A percentile compares a stretch with the other conserved stretches of the same genome.
phyloP scores from a whole-genome alignment of 1,140 invertebrate genomes.

The Achroia grisella region DNA sequence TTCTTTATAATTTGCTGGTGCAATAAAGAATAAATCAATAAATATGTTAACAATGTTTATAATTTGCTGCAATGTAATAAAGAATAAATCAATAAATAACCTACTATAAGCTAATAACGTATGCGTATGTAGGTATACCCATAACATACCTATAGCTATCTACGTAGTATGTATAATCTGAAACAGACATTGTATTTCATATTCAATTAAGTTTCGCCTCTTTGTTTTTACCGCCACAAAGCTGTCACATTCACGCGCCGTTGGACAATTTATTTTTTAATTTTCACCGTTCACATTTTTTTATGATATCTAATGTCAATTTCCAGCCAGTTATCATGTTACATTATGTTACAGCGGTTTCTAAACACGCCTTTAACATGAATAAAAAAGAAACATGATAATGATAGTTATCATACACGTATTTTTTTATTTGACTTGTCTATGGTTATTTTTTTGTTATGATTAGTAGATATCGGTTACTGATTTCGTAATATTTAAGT shows the following conservation, averaged over 20 bases:
- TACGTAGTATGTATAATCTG: too few species aligned
- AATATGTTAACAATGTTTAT: too few species aligned
- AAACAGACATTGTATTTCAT: neutral
- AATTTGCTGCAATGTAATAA: too few species aligned
- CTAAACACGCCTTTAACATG: slow-evolving; percentile 14
- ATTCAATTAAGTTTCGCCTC: slow-evolving; percentile 1
- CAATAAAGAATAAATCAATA: too few species aligned
- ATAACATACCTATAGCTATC: too few species aligned
- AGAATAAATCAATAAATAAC: too few species aligned
- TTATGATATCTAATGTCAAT: slow-evolving; percentile 36
- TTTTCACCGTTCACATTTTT: slow-evolving; percentile 25
- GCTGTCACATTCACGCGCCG: slow-evolving; percentile 51
- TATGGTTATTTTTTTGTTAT: slow-evolving; percentile 6
- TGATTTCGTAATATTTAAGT: neutral
- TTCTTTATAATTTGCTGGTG: too few species aligned
- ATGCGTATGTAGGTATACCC: too few species aligned
- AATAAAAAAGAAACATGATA: slow-evolving; percentile 1
- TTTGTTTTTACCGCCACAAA: slow-evolving; percentile 43
- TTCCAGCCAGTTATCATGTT: slow-evolving; percentile 39
- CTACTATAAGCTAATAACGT: too few species aligned
- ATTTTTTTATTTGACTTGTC: neutral
- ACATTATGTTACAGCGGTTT: slow-evolving; percentile 18
- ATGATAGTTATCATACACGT: too few species aligned
- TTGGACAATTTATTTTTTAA: slow-evolving; percentile 48
- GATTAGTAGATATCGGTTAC: slow-evolving; percentile 9